Evolutionary conservation across 2,888 invertebrate genomes (phyloP), one percentile per base, ranked within the genome.

Genomic region (Papilio elwesi): DNA sequence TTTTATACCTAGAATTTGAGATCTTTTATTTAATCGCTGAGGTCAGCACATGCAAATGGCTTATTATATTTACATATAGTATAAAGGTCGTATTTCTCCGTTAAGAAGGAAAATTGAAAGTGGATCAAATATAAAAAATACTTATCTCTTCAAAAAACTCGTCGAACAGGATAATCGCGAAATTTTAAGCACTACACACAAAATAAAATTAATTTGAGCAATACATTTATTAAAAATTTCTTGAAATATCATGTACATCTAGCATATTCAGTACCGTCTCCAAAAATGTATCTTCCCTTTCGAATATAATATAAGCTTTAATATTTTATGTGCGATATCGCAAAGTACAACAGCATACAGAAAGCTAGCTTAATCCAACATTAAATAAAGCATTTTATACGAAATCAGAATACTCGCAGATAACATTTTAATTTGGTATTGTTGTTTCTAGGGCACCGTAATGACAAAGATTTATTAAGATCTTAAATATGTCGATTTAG

Each of bases 371-470:
- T 26, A 51, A 13, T 36, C 52, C 6, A 12, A 10, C 15, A 63
- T 11, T 15, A 11, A 53, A 64, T 38, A 64, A 66, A n/a, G 38
- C 15, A 53, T 52, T 38, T 51, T 51, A 51, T 43, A 62, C 6
- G 10, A 36, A 49, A 16, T 75, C 79, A 79, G 80, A 81, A 80
- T 81, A 80, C 79, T 65, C 12, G 0, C n/a, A n/a, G n/a, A n/a
- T n/a, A 62, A 43, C 11, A 59, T 11, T 11, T 59, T 38, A 59
- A 38, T 59, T n/a, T n/a, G n/a, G n/a, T 38, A 59, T 36, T 59
- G 11, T 59, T 1, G 26, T 15, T 51, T n/a, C n/a, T n/a, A n/a
- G n/a, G n/a, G n/a, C n/a, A n/a, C n/a, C n/a, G n/a, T n/a, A n/a
- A n/a, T n/a, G n/a, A n/a, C n/a, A n/a, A n/a, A n/a, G n/a, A n/a